Evolutionary conservation across 1,140 invertebrate genomes (phyloP).

Genomic region (Aphaenogaster floridana): DNA sequence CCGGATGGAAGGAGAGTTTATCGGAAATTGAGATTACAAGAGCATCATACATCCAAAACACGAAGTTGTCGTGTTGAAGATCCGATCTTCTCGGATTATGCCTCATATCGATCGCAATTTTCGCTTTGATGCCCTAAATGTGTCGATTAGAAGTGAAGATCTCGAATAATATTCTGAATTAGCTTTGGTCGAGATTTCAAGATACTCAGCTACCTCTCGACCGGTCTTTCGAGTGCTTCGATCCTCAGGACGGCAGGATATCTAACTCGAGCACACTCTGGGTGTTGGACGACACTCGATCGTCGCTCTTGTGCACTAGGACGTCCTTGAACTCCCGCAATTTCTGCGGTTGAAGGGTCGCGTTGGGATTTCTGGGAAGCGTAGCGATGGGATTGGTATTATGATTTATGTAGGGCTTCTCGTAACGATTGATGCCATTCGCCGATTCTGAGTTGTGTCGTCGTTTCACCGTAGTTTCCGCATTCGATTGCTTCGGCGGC

Average conservation of each 20-base stretch:
- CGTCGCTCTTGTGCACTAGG: constrained; percentile 81
- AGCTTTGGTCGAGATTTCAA: background rate
- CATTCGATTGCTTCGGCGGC: constrained; percentile 42
- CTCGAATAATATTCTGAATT: constrained; percentile 16
- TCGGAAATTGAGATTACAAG: constrained; percentile 12
- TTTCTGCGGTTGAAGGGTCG: constrained; percentile 72
- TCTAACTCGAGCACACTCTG: constrained; percentile 84
- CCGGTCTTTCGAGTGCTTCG: constrained; percentile 5
- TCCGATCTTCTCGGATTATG: background rate
- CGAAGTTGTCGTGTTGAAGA: background rate
- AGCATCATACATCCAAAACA: background rate
- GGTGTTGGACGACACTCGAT: constrained; percentile 67
- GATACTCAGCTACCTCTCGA: constrained; percentile 21
- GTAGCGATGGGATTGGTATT: constrained; percentile 84
- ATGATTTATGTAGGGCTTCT: constrained; percentile 72
- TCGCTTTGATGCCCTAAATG: background rate
- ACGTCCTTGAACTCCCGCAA: constrained; percentile 77
- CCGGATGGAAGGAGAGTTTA: constrained; percentile 24
- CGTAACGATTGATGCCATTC: constrained; percentile 78
- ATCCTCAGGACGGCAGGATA: constrained; percentile 84
- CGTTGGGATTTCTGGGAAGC: constrained; percentile 79
- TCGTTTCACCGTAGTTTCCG: constrained; percentile 73
- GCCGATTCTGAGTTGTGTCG: constrained; percentile 85
- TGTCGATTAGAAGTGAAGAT: background rate
- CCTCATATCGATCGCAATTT: background rate